Evolutionary conservation across 2,797 vertebrate genomes (phyloP).

Genomic region (Pelodytes ibericus): DNA sequence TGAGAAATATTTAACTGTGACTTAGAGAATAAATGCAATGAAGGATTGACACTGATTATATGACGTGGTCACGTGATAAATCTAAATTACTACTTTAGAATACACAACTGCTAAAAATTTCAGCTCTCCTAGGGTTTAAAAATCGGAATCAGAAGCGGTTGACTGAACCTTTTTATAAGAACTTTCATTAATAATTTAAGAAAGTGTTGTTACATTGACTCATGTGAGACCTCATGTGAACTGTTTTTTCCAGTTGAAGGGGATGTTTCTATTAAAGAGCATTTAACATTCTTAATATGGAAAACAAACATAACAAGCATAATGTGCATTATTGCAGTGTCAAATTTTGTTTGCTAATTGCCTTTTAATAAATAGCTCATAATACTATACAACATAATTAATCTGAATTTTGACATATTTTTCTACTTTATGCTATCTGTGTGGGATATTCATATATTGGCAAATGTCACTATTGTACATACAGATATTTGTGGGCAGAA

Average conservation of each 20-base stretch:
- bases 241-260: constrained; percentile 54
- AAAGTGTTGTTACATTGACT: constrained; percentile 73
- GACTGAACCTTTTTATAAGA: constrained; percentile 58
- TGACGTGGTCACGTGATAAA: constrained; percentile 46
- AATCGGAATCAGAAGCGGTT: constrained; percentile 45
- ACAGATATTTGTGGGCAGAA: no score
- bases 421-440: not conserved
- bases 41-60: constrained; percentile 56
- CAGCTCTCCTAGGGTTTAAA: constrained; percentile 55
- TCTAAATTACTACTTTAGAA: constrained; percentile 48
- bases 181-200: constrained; percentile 72
- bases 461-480: no score
- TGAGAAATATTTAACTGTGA: constrained; percentile 36
- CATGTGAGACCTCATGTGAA: constrained; percentile 58
- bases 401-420: not conserved
- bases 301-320: constrained; percentile 49
- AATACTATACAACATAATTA: not conserved
- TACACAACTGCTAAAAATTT: constrained; percentile 43
- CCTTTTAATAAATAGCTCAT: constrained; percentile 26
- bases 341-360: constrained; percentile 39
- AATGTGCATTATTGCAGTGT: constrained; percentile 37
- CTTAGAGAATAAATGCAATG: constrained; percentile 44
- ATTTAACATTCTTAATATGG: constrained; percentile 31
- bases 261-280: constrained; percentile 47
- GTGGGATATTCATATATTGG: no score